Evolutionary conservation across 2,888 invertebrate genomes (phyloP), one percentile per base, ranked within the genome.

Genomic region (Pterobdella sp.): DNA sequence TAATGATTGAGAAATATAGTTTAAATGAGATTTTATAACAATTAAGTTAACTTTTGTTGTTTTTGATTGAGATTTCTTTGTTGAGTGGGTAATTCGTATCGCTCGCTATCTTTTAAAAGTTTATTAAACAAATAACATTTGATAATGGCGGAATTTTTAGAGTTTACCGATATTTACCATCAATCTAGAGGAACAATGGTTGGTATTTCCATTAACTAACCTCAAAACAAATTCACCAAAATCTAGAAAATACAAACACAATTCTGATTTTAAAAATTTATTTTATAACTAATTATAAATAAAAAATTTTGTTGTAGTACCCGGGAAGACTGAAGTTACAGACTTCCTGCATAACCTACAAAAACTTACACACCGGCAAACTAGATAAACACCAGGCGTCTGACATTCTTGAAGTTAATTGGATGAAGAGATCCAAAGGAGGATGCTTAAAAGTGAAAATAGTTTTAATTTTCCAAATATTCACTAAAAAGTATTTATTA

Each of bases 351-450:
- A 90, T 97, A 49, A 88, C 91, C 68, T 98, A 95, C 83, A 96
- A 96, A 84, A 96, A 95, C 84, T 90, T 88, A 77, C 94, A 93
- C 85, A 97, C 96, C 0, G 97, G 97, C 1, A 95, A 94, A 85
- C 92, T 95, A 0, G 95, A 95, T 81, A 92, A 93, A 81, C 89
- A 96, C 77, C 86, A 88, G 49, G 87, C 90, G 0, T 86, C 87
- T 68, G 96, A 97, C 78, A 90, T 98, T 80, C 94, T 95, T 72
- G 85, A 90, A 73, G 91, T 93, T 0, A 91, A 92, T 82, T 96
- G 94, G 87, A 91, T 95, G 82, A 90, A 92, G 80, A 89, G 98
- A 79, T 91, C 94, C 49, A 91, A 93, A 31, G 90, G 90, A 0
- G 91, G 91, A 89, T 96, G 95, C 0, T 84, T 98, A 1, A 87